These are phyloP conservation scores for Rhizoglyphus robini DNA, from an alignment of 1,140 invertebrate species.

Conservation along the genomic window DNA sequence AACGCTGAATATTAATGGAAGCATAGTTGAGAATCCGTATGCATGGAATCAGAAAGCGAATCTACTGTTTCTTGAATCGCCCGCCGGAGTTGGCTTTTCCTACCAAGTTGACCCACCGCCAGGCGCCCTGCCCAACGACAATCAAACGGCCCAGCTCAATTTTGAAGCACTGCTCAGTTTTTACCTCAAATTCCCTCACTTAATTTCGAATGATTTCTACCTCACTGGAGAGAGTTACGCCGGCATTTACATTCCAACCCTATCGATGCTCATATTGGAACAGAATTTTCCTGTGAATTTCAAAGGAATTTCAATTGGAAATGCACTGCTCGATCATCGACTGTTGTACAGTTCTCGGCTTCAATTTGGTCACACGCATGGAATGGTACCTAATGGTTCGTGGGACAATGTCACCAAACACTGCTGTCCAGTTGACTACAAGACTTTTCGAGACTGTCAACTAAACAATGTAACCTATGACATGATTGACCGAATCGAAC, in stretches of 20 bases:
- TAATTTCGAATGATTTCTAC: constrained; percentile 33
- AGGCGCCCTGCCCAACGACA: no score
- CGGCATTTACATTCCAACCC: no score
- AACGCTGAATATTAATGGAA: constrained; percentile 33
- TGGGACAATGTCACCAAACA: no score
- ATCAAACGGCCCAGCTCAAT: constrained; percentile 40
- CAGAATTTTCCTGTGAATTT: constrained; percentile 33
- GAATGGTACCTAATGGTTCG: no score
- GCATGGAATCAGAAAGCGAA: constrained; percentile 53
- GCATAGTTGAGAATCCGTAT: constrained; percentile 34
- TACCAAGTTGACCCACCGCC: no score
- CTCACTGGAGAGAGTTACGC: constrained; percentile 39
- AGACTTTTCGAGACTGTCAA: no score
- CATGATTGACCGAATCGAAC: no score
- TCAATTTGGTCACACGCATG: constrained; percentile 41
- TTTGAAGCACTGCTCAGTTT: constrained; percentile 38
- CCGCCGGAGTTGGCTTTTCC: constrained; percentile 43
- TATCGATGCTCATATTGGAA: constrained; percentile 38
- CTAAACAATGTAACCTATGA: no score
- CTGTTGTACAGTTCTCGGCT: constrained; percentile 37
- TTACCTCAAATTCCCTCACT: constrained; percentile 40
- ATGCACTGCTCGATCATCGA: constrained; percentile 36
- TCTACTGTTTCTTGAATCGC: constrained; percentile 49
- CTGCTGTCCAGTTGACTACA: no score
- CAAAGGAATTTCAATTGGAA: constrained; percentile 40